Percentiles rank a stretch among this genome's conserved stretches.
Evolutionary conservation across 2,888 invertebrate genomes (phyloP).

Genomic region (Cynaeus angustus): DNA sequence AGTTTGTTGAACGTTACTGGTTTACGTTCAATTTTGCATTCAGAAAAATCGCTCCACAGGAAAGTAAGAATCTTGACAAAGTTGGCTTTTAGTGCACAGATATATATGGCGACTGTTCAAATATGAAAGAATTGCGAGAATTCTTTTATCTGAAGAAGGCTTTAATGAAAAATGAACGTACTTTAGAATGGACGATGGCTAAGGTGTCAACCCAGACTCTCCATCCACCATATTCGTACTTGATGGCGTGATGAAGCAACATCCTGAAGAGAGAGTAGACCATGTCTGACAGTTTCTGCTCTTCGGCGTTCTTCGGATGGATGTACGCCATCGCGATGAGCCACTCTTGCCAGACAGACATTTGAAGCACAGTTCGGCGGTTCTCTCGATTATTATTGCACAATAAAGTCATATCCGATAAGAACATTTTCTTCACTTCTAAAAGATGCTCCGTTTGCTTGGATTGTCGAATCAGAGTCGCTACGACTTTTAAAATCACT

Average conservation of each 20-base stretch:
- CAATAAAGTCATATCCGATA: constrained; percentile 98
- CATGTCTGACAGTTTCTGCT: constrained; percentile 98
- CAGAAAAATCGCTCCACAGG: too few relatives aligned
- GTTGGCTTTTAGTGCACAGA: too few relatives aligned
- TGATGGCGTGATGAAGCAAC: constrained; percentile 98
- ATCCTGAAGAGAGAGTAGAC: constrained; percentile 98
- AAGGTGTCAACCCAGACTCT: constrained; percentile 99
- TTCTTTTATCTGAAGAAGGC: too few relatives aligned
- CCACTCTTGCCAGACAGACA: constrained; percentile 99
- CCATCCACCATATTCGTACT: constrained; percentile 99
- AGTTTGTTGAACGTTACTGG: too few relatives aligned
- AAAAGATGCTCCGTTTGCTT: constrained; percentile 93
- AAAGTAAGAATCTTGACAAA: too few relatives aligned
- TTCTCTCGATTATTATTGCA: constrained; percentile 99
- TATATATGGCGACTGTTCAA: too few relatives aligned
- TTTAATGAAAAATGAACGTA: too few relatives aligned
- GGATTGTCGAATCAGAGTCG: constrained; percentile 96
- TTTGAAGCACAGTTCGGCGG: constrained; percentile 96
- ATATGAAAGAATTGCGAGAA: too few relatives aligned
- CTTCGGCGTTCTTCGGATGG: constrained; percentile 95
- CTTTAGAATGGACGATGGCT: constrained; percentile 99
- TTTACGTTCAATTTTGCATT: too few relatives aligned
- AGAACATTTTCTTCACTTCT: constrained; percentile 96
- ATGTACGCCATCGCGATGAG: constrained; percentile 98
- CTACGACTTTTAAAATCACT: constrained; percentile 99